Base-by-base conservation (phyloP, 2,797 vertebrate species). In the Lagorchestes hirsutus region DNA sequence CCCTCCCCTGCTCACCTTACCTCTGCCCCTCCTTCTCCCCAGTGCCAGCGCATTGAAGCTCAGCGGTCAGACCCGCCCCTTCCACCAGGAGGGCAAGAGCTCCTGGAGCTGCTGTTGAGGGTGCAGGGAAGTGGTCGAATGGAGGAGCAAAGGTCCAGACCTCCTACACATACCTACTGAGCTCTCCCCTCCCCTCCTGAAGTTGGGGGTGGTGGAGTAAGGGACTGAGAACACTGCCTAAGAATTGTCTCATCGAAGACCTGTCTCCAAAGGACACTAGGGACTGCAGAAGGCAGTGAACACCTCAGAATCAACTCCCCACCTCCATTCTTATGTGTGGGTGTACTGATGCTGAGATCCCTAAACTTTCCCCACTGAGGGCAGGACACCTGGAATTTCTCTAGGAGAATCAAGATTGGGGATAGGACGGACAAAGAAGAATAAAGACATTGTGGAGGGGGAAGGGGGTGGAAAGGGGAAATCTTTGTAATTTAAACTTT, bases 11-110 rank as follows among this genome's bases (percentile, higher is more conserved):
- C 92, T 24, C 55, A 57, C n/a, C 91, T 96, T 46, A 95, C 94
- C 90, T 67, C 74, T 46, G 31, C 50, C 59, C 87, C 92, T 95
- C 31, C 59, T 74, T 34, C 95, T 92, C 46, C 40, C 97, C 99
- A 99, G 99, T 99, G 55, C 99, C 99, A 98, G 95, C 97, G 99
- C 22, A 98, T 99, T 98, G 99, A 99, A 98, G 99, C 99, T 96
- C 99, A 99, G 98, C 99, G 99, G 55, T 99, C 99, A 96, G 96
- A 98, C n/a, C 99, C 99, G 28, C 99, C 99, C 0, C 99, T 99
- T 0, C 99, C 99, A 74, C 99, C 99, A 98, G 99, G 99, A 0
- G 99, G 99, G 1, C 99, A 99, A 92, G 99, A 99, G 96, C 99
- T 99, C 98, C 99, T 99, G 98, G 99, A 99, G 90, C 97, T 99